Evolutionary conservation across 2,888 invertebrate genomes (phyloP).

Genomic region (Caenorhabditis sp.): DNA sequence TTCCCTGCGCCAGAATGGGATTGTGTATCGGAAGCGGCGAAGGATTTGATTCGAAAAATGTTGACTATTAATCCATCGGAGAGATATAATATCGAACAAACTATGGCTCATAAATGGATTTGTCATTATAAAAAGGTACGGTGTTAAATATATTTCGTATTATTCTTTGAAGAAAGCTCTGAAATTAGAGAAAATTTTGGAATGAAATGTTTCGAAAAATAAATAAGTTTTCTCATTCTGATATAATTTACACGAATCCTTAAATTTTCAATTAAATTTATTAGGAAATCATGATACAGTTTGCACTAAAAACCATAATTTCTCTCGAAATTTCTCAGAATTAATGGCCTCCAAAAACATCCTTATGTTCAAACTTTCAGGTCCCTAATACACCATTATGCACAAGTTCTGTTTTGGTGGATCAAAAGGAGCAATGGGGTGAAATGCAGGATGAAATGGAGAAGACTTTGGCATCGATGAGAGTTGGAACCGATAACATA

Average conservation of each 20-base stretch:
- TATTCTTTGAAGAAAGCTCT: too few species aligned
- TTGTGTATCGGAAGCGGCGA: constrained; percentile 90
- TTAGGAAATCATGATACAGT: too few species aligned
- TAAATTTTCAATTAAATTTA: too few species aligned
- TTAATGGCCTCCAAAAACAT: background rate
- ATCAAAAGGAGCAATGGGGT: constrained; percentile 91
- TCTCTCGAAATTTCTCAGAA: too few species aligned
- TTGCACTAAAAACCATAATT: too few species aligned
- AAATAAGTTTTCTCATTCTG: too few species aligned
- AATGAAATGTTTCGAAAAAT: too few species aligned
- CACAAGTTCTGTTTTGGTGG: constrained; percentile 86
- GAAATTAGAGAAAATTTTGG: too few species aligned
- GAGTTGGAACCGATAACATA: constrained; percentile 92
- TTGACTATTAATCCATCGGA: constrained; percentile 91
- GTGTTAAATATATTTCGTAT: too few species aligned
- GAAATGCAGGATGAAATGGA: constrained; percentile 99
- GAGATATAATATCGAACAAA: constrained; percentile 87
- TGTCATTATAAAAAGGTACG: constrained; percentile 75
- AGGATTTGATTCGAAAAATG: constrained; percentile 92
- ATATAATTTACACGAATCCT: too few species aligned
- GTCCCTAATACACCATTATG: constrained; percentile 82
- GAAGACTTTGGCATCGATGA: constrained; percentile 93
- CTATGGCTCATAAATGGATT: constrained; percentile 79
- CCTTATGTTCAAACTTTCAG: background rate
- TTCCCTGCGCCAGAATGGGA: constrained; percentile 96